Percentiles rank a stretch among this genome's conserved stretches.
These are phyloP conservation scores for Hyles vespertilio DNA, from an alignment of 1,140 invertebrate species.

Conservation along the genomic window DNA sequence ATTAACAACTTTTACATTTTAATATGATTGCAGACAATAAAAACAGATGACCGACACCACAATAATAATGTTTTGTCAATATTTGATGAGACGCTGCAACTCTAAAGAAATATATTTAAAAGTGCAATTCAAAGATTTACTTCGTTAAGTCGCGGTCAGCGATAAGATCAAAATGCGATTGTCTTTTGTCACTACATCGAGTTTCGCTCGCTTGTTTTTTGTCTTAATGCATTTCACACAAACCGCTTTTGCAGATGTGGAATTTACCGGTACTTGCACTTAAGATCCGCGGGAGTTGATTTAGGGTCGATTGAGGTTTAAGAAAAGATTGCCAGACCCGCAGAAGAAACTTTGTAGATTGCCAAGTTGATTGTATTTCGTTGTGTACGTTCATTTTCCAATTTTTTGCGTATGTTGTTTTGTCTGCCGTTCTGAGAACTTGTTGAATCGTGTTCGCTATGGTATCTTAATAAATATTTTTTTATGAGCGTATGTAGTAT, in stretches of 20 bases:
- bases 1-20: no score
- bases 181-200: slow-evolving; percentile 15
- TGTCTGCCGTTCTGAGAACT: slow-evolving; percentile 11
- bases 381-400: slow-evolving; percentile 12
- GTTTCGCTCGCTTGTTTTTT: slow-evolving; percentile 7
- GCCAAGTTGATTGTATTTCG: slow-evolving; percentile 17
- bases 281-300: slow-evolving; percentile 1
- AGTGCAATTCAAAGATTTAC: slow-evolving; percentile 8
- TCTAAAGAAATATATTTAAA: not conserved
- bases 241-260: slow-evolving; percentile 10
- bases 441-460: slow-evolving; percentile 16
- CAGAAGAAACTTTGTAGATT: slow-evolving; percentile 6
- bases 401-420: slow-evolving; percentile 11
- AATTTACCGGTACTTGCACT: slow-evolving; percentile 11
- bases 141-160: slow-evolving; percentile 9
- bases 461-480: slow-evolving; percentile 16
- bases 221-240: slow-evolving; percentile 6
- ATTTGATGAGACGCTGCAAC: no score
- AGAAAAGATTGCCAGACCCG: slow-evolving; percentile 4
- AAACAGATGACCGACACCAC: no score
- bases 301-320: slow-evolving; percentile 6
- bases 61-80: no score
- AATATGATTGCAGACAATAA: no score
- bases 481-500: slow-evolving; percentile 6
- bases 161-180: slow-evolving; percentile 20